A percentile compares a stretch with the other conserved stretches of the same genome.
These are phyloP conservation scores for Antedon bifida DNA, from an alignment of 35 echinoderm and acorn worm genomes.

Conservation along the genomic window DNA sequence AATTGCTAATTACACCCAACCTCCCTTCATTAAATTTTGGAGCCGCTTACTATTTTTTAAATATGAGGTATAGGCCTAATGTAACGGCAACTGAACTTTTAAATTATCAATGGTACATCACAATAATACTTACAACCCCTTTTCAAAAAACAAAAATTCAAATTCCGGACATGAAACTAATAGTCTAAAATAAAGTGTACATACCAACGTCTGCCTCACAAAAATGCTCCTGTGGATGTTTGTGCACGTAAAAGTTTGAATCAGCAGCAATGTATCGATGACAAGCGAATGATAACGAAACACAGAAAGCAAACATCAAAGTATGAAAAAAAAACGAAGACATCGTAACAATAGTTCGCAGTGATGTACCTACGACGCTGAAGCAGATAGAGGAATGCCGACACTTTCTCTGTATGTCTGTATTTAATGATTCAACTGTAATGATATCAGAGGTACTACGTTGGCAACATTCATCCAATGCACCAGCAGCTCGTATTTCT, in stretches of 20 bases:
- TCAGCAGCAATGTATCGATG: neutral
- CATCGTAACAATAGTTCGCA: neutral
- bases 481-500: neutral
- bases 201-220: neutral
- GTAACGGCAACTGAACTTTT: no score
- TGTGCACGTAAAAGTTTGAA: neutral
- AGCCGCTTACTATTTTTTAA: no score
- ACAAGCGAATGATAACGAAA: neutral
- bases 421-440: neutral
- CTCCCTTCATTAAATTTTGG: no score
- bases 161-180: no score
- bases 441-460: neutral
- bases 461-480: neutral
- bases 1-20: no score
- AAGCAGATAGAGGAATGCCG: neutral
- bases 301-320: neutral
- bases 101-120: no score
- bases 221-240: neutral
- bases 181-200: neutral
- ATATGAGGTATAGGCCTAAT: no score
- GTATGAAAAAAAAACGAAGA: neutral
- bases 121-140: no score
- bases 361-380: neutral
- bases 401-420: neutral
- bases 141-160: no score